Base-by-base conservation (phyloP, 2,888 invertebrate species). In the Leuctra nigra region DNA sequence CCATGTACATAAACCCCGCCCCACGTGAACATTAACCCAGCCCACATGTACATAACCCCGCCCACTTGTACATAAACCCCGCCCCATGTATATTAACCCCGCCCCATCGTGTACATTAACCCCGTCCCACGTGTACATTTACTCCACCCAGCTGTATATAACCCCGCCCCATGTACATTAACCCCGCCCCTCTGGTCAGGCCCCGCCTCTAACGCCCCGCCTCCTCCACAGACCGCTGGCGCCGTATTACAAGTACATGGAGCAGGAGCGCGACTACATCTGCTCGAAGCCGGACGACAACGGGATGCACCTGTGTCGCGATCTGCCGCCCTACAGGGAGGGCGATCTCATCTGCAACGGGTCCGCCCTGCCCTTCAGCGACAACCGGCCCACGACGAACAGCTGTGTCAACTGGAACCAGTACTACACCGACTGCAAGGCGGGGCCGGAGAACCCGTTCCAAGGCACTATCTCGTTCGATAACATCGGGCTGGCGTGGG, bases 401-500 rank as follows among this genome's bases (percentile, higher is more conserved):
- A 87, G 88, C 39, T 99, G 99, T 75, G 90, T 99, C 66, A 91
- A 99, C 76, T 99, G 98, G 98, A 96, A 99, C 76, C 87, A 91
- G 75, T 99, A 99, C 76, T 99, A 98, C 73, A 93, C 91, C 53
- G 86, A 88, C 68, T 99, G 99, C 75, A 84, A 86, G 61, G 87
- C 94, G 62, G 86, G 91, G 64, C 94, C 91, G 55, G 83, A 87
- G 67, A 99, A 99, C 77, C 99, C 99, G 13, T 99, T 98, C 74
- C 93, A 94, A 75, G 98, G 98, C 60, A 96, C 99, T 57, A 98
- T 99, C 69, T 96, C 96, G 38, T 99, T 99, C 74, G 99, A 99
- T 77, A 99, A 99, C 75, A 99, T 99, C 68, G 99, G 99, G 63
- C 84, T 99, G 67, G 99, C 99, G 22, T 99, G 99, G 98, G 97